These are phyloP conservation scores for Venustaconcha ellipsiformis DNA, from an alignment of 1,140 invertebrate genomes.

Conservation along the genomic window DNA sequence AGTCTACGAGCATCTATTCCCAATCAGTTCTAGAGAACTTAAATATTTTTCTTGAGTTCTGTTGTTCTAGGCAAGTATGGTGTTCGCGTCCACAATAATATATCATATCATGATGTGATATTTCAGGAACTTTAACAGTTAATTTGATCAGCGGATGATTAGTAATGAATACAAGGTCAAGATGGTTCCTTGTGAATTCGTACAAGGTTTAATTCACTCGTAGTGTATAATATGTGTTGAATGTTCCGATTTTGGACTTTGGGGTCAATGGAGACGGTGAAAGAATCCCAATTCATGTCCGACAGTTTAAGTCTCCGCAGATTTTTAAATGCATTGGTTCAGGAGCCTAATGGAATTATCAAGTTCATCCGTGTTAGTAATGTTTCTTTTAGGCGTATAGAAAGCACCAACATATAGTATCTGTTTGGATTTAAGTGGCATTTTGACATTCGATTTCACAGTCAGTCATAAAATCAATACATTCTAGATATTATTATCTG, in stretches of 20 bases:
- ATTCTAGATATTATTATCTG: neutral
- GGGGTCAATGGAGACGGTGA: neutral
- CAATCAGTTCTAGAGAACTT: neutral
- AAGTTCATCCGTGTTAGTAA: neutral
- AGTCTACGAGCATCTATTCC: neutral
- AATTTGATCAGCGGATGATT: slow-evolving; percentile 14
- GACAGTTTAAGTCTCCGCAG: slow-evolving; percentile 16
- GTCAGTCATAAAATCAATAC: slow-evolving; percentile 3
- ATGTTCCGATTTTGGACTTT: neutral
- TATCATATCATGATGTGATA: slow-evolving; percentile 23
- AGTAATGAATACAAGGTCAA: slow-evolving; percentile 22
- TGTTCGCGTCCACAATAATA: slow-evolving; percentile 10
- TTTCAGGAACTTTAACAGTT: slow-evolving; percentile 7
- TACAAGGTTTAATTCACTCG: neutral
- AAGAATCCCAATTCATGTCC: slow-evolving; percentile 6
- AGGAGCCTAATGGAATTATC: neutral
- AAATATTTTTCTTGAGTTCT: neutral
- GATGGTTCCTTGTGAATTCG: slow-evolving; percentile 14
- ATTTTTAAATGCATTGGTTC: slow-evolving; percentile 10
- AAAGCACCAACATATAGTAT: slow-evolving; percentile 2
- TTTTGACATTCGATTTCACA: slow-evolving; percentile 11
- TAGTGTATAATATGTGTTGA: slow-evolving; percentile 12
- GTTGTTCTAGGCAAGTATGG: neutral
- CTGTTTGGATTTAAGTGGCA: neutral
- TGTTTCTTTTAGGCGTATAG: slow-evolving; percentile 6